These are phyloP conservation scores for Poeciliopsis paucimaculata DNA, from an alignment of 2,797 vertebrate genomes.

Conservation along the genomic window DNA sequence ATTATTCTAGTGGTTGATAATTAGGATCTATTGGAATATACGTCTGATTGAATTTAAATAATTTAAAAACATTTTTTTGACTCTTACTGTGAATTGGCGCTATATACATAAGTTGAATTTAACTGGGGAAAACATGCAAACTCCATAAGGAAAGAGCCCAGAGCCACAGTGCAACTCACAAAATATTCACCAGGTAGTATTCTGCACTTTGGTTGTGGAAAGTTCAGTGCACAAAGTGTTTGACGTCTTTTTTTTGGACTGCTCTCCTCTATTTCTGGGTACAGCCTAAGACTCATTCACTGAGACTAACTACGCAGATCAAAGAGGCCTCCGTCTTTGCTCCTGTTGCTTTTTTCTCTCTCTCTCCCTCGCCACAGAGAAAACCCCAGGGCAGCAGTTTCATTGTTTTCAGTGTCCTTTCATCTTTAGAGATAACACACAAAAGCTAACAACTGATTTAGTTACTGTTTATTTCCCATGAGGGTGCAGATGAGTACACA, in stretches of 20 bases:
- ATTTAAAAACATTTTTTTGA: too few species aligned
- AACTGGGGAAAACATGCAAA: neutral
- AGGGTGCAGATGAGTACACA: slow-evolving; percentile 65
- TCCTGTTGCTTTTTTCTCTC: slow-evolving; percentile 60
- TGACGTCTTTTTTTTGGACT: slow-evolving; percentile 42
- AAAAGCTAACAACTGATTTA: slow-evolving; percentile 70
- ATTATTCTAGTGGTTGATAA: too few species aligned
- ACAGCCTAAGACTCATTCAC: slow-evolving; percentile 56
- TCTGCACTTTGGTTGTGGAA: slow-evolving; percentile 20
- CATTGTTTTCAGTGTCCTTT: slow-evolving; percentile 77
- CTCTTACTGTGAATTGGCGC: too few species aligned
- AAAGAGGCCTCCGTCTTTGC: slow-evolving; percentile 74
- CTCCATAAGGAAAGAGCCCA: neutral
- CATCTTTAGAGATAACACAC: slow-evolving; percentile 77
- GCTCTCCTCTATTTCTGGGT: slow-evolving; percentile 64
- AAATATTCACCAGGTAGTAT: slow-evolving; percentile 6
- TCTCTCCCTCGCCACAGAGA: slow-evolving; percentile 59
- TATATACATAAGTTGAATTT: too few species aligned
- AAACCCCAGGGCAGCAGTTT: slow-evolving; percentile 68
- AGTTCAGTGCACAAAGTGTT: slow-evolving; percentile 26
- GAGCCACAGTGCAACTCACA: neutral
- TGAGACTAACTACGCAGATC: slow-evolving; percentile 66
- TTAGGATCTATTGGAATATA: too few species aligned
- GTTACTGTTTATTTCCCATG: slow-evolving; percentile 71
- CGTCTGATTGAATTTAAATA: too few species aligned